Evolutionary conservation across 2,113 vertebrate species (phyloP), one percentile per base, ranked within the genome.

Genomic region (Phodopus roborovskii): DNA sequence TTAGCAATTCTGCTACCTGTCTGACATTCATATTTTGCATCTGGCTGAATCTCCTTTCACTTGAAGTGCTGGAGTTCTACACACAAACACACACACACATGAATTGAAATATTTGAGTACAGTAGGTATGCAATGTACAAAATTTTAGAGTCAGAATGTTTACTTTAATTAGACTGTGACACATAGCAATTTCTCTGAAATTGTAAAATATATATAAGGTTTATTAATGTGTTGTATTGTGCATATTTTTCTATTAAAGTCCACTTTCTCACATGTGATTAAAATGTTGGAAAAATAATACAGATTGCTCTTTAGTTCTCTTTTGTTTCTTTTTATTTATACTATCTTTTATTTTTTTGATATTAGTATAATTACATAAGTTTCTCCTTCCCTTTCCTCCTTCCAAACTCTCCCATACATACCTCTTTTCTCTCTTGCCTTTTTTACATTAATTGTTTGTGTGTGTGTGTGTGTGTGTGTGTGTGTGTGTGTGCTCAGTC

Each of bases 101-200:
- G 11, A 24, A 39, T 39, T 20, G 11, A 26, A 20, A 62, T 64
- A 64, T 7, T 15, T 42, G 58, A 42, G 45, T 4, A 17, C 33
- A 50, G 58, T n/a, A 58, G 9, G 5, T 81, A 22, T 58, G 11
- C 7, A 58, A 81, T 22, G 4, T 78, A 81, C 50, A 81, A 19
- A 33, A 50, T 50, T 78, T 78, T 78, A 78, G 50, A 78, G 33
- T 30, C 75, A 33, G 48, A 50, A 50, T 78, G 50, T 50, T 58
- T 60, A 82, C 10, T 58, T 7, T 58, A 28, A 83, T 83, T 83
- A 26, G 36, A 60, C 24, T 39, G 70, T 68, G 26, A 50, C 2
- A 24, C n/a, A 60, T 50, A 74, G 22, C 86, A 70, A 62, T 28
- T 94, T 33, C 26, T 95, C 82, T 82, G 22, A 91, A 93, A 92